These are phyloP conservation scores for Eristalis tenax DNA, from an alignment of 2,888 invertebrate genomes.

Conservation along the genomic window DNA sequence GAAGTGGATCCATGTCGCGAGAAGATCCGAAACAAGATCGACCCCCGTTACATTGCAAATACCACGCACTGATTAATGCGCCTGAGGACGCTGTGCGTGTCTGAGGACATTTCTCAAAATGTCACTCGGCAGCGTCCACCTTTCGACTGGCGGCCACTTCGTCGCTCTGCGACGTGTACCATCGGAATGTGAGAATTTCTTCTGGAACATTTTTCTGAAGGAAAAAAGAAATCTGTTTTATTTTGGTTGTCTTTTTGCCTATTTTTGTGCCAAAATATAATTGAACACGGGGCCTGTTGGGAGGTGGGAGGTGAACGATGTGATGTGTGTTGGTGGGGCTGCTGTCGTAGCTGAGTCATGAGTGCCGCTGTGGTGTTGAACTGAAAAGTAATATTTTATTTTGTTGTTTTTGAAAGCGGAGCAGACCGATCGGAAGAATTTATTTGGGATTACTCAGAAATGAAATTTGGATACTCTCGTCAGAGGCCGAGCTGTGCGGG, in stretches of 20 bases:
- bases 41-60: slow-evolving; percentile 19
- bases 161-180: slow-evolving; percentile 3
- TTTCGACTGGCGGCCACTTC: background rate
- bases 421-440: background rate
- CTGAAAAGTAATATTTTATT: background rate
- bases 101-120: slow-evolving; percentile 32
- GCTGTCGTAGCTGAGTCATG: slow-evolving; percentile 39
- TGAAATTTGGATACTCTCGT: background rate
- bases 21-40: slow-evolving; percentile 15
- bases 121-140: slow-evolving; percentile 5
- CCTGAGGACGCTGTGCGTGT: background rate
- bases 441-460: slow-evolving; percentile 16
- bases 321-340: background rate
- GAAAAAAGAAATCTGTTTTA: background rate
- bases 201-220: slow-evolving; percentile 22
- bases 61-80: slow-evolving; percentile 31
- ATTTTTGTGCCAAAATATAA: slow-evolving; percentile 47
- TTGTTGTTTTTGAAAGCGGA: slow-evolving; percentile 12
- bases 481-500: background rate
- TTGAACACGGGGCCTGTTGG: background rate
- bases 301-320: background rate
- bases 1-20: slow-evolving; percentile 26
- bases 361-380: too few relatives aligned
- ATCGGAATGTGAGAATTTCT: slow-evolving; percentile 23
- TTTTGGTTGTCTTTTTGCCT: slow-evolving; percentile 36